These are phyloP conservation scores for Antheraea mylitta DNA, from an alignment of 1,140 invertebrate species.

Conservation along the genomic window DNA sequence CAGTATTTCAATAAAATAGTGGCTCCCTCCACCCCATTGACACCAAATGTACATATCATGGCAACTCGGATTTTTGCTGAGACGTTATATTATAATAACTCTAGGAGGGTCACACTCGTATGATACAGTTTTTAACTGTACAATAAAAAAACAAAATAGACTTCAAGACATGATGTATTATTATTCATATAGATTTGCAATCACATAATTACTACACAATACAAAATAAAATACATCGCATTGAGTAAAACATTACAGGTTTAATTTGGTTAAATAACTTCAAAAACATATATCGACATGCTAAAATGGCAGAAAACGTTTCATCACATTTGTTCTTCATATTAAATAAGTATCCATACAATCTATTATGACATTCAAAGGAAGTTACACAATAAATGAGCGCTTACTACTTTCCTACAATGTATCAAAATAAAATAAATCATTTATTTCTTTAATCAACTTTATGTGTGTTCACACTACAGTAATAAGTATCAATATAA, in stretches of 20 bases:
- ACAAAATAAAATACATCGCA: conserved; percentile 72
- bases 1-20: too few species aligned
- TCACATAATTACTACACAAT: conserved; percentile 66
- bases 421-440: conserved; percentile 34
- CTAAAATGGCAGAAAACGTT: conserved; percentile 75
- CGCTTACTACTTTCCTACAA: conserved; percentile 19
- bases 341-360: conserved; percentile 47
- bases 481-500: conserved; percentile 27
- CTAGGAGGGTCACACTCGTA: too few species aligned
- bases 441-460: conserved; percentile 22
- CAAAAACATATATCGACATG: conserved; percentile 61
- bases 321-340: conserved; percentile 67
- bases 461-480: conserved; percentile 16
- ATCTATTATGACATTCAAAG: conserved; percentile 11
- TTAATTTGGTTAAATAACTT: conserved; percentile 75
- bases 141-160: conserved; percentile 40
- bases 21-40: too few species aligned
- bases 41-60: too few species aligned
- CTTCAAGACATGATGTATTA: conserved; percentile 73
- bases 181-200: conserved; percentile 72
- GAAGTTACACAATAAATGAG: conserved; percentile 7
- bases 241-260: conserved; percentile 70
- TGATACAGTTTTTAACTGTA: too few species aligned
- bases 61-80: too few species aligned
- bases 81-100: too few species aligned